These are phyloP conservation scores for Oscheius onirici DNA, from an alignment of 2,888 invertebrate genomes.

Conservation along the genomic window DNA sequence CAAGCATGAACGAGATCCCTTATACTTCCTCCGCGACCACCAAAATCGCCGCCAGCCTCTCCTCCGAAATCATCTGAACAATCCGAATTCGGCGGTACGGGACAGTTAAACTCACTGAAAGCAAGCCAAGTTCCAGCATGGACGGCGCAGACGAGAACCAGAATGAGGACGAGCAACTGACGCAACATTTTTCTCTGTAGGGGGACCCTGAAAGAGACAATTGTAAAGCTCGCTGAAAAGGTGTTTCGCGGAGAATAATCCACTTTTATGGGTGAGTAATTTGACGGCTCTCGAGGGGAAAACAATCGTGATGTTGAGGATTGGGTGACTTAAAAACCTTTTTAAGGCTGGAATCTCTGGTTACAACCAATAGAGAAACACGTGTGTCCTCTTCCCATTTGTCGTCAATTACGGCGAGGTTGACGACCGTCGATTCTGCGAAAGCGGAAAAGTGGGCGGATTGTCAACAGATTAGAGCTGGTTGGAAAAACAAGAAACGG, in stretches of 20 bases:
- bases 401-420: too few species aligned
- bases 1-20: slow-evolving; percentile 23
- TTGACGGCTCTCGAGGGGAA: not conserved
- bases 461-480: too few species aligned
- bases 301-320: not conserved
- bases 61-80: slow-evolving; percentile 26
- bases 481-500: too few species aligned
- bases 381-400: too few species aligned
- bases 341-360: too few species aligned
- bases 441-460: too few species aligned
- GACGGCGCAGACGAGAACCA: slow-evolving; percentile 13
- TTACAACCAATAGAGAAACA: too few species aligned
- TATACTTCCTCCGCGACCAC: slow-evolving; percentile 19
- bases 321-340: too few species aligned
- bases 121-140: slow-evolving; percentile 32
- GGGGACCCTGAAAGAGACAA: not conserved
- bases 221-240: too few species aligned
- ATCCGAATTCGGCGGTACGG: not conserved
- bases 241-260: too few species aligned
- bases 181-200: slow-evolving; percentile 8
- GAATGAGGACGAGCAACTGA: slow-evolving; percentile 20
- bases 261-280: not conserved
- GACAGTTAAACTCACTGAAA: slow-evolving; percentile 19
- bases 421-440: too few species aligned
- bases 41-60: slow-evolving; percentile 8